Evolutionary conservation across 1,140 invertebrate species (phyloP), one percentile per base, ranked within the genome.

Genomic region (Sipha flava): DNA sequence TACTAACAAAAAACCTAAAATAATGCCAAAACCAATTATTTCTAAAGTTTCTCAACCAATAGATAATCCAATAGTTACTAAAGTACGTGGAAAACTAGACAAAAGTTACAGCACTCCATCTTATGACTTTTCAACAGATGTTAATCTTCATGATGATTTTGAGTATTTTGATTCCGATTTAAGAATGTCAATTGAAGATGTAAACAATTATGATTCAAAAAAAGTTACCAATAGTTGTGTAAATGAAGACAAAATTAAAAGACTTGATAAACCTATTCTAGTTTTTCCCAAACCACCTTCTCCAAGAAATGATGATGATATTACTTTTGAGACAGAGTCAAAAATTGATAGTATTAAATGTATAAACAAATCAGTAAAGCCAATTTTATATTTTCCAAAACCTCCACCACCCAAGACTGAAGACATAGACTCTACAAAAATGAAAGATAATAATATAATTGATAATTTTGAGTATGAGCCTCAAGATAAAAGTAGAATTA

Each of bases 71-170:
- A 10, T 12, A 40, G 3, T 75, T 37, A 59, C 49, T 43, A 77
- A 62, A 72, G 79, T 68, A 47, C 80, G 88, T 52, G 91, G 87
- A 52, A 88, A 87, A 81, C 85, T 93, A 52, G 92, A 93, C 85
- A 93, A 93, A 85, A 92, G 90, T 82, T 89, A 91, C 83, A 93
- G 91, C 81, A 92, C 91, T 5, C 92, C 92, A 0, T 90, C 91
- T 0, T 93, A 93, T 85, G 91, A 93, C 85, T 87, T 90, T 52
- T 79, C 80, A 40, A 29, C 18, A 34, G 80, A 68, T 34, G 18
- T 16, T 23, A 45, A 68, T 37, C 2, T n/a, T 1, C 26, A 64
- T 31, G 66, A 79, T 37, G 45, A 79, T 34, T 66, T 79, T 79
- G 62, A 68, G 34, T 59, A 79, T 34, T 79, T 79, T 79, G 52